phyloP scores from a whole-genome alignment of 2,797 vertebrate species.

The Schizopygopsis pylzovi region DNA sequence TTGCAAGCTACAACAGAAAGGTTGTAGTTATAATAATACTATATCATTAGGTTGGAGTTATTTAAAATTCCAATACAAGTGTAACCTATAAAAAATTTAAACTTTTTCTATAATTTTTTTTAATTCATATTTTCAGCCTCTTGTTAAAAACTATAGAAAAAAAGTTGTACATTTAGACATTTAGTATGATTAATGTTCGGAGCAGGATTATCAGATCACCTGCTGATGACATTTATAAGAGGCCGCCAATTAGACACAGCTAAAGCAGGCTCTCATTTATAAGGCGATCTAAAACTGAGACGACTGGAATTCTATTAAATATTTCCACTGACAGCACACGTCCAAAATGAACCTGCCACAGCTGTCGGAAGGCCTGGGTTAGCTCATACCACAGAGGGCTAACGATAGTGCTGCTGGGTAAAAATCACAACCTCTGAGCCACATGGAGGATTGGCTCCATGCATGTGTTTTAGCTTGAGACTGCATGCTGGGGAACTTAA shows the following conservation, averaged over 20 bases:
- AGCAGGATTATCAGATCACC: slow-evolving; percentile 11
- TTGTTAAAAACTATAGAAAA: slow-evolving; percentile 49
- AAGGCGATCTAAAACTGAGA: slow-evolving; percentile 50
- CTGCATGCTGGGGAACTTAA: slow-evolving; percentile 62
- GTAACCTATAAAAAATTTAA: background rate
- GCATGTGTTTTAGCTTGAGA: slow-evolving; percentile 61
- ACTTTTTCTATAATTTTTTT: slow-evolving; percentile 4
- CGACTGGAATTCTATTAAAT: slow-evolving; percentile 64
- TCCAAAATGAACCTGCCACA: slow-evolving; percentile 55
- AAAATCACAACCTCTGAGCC: slow-evolving; percentile 47
- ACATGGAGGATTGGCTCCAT: slow-evolving; percentile 56
- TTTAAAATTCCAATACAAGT: background rate
- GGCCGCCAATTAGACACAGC: slow-evolving; percentile 22
- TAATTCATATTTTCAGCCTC: slow-evolving; percentile 42
- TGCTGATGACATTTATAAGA: slow-evolving; percentile 39
- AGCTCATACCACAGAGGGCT: slow-evolving; percentile 38
- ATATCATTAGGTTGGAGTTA: no score
- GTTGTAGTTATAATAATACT: background rate
- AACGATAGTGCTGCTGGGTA: slow-evolving; percentile 30
- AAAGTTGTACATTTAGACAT: slow-evolving; percentile 27
- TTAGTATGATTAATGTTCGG: slow-evolving; percentile 26
- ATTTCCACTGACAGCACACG: slow-evolving; percentile 61
- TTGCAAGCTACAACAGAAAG: slow-evolving; percentile 70
- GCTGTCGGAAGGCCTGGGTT: slow-evolving; percentile 52
- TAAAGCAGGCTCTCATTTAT: slow-evolving; percentile 40